phyloP scores from a whole-genome alignment of 2,113 vertebrate genomes.

The Pelecanus crispus region DNA sequence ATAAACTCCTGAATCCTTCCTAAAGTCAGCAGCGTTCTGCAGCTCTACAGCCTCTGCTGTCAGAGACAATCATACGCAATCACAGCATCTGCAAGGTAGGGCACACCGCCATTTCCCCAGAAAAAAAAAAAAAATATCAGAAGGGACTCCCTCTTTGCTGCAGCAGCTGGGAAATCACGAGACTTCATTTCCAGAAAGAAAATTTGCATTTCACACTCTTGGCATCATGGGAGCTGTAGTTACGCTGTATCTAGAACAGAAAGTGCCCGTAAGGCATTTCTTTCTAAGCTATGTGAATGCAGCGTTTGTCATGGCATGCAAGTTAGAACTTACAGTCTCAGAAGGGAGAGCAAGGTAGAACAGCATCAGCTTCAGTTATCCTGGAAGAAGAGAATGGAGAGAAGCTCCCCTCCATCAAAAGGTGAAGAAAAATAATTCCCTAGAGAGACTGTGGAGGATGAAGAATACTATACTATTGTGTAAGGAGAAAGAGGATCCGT shows the following conservation, averaged over 20 bases:
- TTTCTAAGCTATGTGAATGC: neutral
- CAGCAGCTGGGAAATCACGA: conserved; percentile 24
- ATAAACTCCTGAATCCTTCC: neutral
- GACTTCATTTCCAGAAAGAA: neutral
- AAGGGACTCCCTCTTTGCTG: neutral
- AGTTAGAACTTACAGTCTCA: accelerated
- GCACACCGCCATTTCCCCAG: neutral
- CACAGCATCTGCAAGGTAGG: neutral
- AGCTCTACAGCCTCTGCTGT: neutral
- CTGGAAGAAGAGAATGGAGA: neutral
- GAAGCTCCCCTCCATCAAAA: neutral
- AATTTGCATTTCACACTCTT: neutral
- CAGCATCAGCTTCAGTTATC: neutral
- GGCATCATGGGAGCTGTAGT: conserved; percentile 58
- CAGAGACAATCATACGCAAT: neutral
- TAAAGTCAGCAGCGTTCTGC: neutral
- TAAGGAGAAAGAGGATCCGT: neutral
- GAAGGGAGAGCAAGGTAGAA: neutral
- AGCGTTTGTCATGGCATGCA: accelerated
- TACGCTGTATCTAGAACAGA: neutral
- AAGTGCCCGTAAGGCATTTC: neutral
- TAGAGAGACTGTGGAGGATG: neutral
- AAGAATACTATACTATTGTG: neutral
- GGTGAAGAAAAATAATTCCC: neutral
- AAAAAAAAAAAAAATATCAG: neutral